Base-by-base conservation (phyloP, 2,888 invertebrate species). In the Ganaspis brasiliensis region DNA sequence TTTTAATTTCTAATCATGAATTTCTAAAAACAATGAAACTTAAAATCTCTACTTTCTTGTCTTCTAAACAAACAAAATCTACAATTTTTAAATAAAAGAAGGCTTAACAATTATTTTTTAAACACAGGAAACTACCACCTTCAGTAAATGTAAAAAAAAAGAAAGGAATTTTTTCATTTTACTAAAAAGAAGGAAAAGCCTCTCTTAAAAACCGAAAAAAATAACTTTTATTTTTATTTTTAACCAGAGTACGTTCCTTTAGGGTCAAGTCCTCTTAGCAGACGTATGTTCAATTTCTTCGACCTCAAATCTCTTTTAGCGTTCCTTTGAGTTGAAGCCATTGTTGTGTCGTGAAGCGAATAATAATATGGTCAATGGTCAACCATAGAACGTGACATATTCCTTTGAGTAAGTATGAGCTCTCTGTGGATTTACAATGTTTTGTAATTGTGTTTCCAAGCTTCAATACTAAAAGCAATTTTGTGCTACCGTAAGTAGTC, bases 331-430 rank as follows among this genome's bases (percentile, higher is more conserved):
- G 45, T 24, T 40, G 37, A 67, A 67, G 40, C 21, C 63, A 67
- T 67, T 67, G 63, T 67, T 67, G 63, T 67, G 40, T 40, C 63
- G 63, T 67, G 63, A 67, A 67, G 63, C 45, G 63, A 67, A 67
- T 67, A 67, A 67, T 67, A 67, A 67, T 67, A 40, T 67, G 63
- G 40, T 40, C 63, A 52, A 52, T 19, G 16, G 19, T 52, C 31
- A 57, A 57, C 57, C 57, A 67, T 67, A 40, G 63, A 67, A 67
- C 45, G 63, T 67, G 24, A 67, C 63, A n/a, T 67, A 40, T 67
- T 67, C 63, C 63, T 45, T 67, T 67, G 45, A 67, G 40, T 67
- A 40, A 16, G n/a, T 40, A 67, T 40, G 40, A 40, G 21, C 14
- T 63, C 40, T 59, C 16, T 67, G 63, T 21, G 9, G 24, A 67